phyloP scores from a whole-genome alignment of 64 coral and sea anemone genomes.

The Astreopora myriophthalma region DNA sequence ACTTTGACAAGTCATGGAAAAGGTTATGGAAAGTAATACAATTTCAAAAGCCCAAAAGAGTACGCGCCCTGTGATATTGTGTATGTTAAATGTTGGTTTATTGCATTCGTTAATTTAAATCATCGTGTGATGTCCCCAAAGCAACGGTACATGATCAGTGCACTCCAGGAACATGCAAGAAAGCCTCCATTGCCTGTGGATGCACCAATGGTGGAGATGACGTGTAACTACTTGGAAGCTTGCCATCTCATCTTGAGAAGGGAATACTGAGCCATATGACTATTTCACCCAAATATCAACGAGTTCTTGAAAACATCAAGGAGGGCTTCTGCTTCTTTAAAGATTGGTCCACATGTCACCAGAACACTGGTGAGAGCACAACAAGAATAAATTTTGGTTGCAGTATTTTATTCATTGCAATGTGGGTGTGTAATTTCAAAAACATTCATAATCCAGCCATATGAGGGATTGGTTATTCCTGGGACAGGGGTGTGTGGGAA shows the following conservation, averaged over 20 bases:
- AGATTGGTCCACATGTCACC: background rate
- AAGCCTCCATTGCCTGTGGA: background rate
- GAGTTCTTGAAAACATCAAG: slow-evolving; percentile 1
- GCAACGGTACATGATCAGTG: slow-evolving; percentile 34
- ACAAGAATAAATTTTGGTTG: too few relatives aligned
- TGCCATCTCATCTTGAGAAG: slow-evolving; percentile 20
- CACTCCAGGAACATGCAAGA: slow-evolving; percentile 28
- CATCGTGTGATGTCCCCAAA: background rate
- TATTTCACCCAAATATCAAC: background rate
- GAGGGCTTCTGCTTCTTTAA: slow-evolving; percentile 12
- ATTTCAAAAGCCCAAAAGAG: too few relatives aligned
- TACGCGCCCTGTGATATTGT: too few relatives aligned
- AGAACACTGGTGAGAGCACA: background rate
- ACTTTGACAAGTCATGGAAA: too few relatives aligned
- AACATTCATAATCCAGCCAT: background rate
- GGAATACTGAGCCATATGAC: slow-evolving; percentile 20
- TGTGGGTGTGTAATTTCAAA: background rate
- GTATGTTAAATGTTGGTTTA: too few relatives aligned
- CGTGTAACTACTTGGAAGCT: background rate
- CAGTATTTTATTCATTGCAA: background rate
- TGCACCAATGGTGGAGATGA: slow-evolving; percentile 10
- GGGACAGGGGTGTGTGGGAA: background rate
- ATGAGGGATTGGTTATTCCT: background rate
- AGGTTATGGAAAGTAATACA: too few relatives aligned
- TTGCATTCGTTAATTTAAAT: background rate